Percentiles rank a stretch among this genome's conserved stretches.
Conservation (phyloP, 2,888 invertebrate species). For the Malthinus flaveolus region DNA sequence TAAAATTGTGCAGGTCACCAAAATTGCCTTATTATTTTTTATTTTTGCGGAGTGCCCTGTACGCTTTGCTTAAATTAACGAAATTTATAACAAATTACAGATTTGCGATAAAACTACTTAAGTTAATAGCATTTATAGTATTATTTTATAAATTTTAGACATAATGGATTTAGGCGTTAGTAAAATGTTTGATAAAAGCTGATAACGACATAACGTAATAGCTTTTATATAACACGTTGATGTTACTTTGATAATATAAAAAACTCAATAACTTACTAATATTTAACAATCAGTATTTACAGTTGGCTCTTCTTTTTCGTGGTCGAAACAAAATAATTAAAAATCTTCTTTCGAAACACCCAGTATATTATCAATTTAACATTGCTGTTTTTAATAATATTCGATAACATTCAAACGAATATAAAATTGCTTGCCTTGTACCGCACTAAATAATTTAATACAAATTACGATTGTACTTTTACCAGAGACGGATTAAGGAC, state of each 20-base stretch:
- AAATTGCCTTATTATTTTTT: conserved; percentile 26
- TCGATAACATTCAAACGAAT: too few species aligned
- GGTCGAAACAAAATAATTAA: background rate
- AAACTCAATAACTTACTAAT: conserved; percentile 5
- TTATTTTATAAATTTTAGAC: conserved; percentile 6
- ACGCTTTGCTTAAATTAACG: background rate
- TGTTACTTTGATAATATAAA: conserved; percentile 4
- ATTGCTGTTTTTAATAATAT: too few species aligned
- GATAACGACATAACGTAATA: conserved; percentile 2
- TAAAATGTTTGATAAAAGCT: conserved; percentile 5
- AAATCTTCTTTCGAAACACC: background rate
- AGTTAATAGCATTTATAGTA: background rate
- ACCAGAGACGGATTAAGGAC: too few species aligned
- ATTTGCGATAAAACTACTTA: conserved; percentile 1
- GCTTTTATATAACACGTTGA: conserved; percentile 6
- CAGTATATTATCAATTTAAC: too few species aligned
- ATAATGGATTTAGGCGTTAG: conserved; percentile 2
- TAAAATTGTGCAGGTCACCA: conserved; percentile 34
- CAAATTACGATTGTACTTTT: too few species aligned
- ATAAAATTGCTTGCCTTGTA: too few species aligned
- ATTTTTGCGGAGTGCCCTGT: background rate
- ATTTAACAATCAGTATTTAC: background rate
- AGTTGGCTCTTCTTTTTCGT: background rate
- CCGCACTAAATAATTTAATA: too few species aligned
- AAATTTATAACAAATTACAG: background rate